Percentiles rank a stretch among this genome's conserved stretches.
These are phyloP conservation scores for Mus spicilegus DNA, from an alignment of 2,113 vertebrate genomes.

Conservation along the genomic window DNA sequence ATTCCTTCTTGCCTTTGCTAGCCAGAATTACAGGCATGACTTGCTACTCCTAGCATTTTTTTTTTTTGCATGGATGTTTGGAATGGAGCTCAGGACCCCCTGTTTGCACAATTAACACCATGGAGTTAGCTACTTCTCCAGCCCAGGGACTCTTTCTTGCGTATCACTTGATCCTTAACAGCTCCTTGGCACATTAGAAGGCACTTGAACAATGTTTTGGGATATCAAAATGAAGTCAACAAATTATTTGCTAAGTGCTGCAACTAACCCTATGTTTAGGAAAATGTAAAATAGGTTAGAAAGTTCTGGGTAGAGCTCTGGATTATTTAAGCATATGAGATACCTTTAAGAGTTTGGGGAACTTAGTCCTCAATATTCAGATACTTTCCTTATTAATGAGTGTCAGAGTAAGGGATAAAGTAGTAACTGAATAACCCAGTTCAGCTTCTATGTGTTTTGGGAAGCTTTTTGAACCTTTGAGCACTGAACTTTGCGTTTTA, in stretches of 20 bases:
- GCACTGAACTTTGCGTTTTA: neutral
- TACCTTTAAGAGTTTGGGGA: neutral
- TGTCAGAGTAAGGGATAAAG: neutral
- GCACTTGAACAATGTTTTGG: neutral
- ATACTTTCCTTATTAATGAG: constrained; percentile 22
- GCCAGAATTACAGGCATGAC: neutral
- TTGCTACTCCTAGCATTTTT: neutral
- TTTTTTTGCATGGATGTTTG: neutral
- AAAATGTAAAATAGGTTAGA: constrained; percentile 38
- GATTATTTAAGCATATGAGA: constrained; percentile 18
- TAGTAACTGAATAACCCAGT: neutral
- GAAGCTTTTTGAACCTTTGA: constrained; percentile 23
- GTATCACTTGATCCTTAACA: neutral
- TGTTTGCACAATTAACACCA: neutral
- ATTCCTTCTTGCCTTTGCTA: neutral
- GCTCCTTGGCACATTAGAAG: neutral
- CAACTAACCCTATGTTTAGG: neutral
- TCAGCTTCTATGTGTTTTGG: neutral
- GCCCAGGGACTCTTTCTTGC: neutral
- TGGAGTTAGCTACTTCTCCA: neutral
- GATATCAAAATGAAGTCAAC: neutral
- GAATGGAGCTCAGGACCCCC: neutral
- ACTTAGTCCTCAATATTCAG: neutral
- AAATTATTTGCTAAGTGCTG: constrained; percentile 12
- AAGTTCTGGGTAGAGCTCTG: neutral